These are phyloP conservation scores for Vireo griseus DNA, from an alignment of 2,797 vertebrate species.

Conservation along the genomic window DNA sequence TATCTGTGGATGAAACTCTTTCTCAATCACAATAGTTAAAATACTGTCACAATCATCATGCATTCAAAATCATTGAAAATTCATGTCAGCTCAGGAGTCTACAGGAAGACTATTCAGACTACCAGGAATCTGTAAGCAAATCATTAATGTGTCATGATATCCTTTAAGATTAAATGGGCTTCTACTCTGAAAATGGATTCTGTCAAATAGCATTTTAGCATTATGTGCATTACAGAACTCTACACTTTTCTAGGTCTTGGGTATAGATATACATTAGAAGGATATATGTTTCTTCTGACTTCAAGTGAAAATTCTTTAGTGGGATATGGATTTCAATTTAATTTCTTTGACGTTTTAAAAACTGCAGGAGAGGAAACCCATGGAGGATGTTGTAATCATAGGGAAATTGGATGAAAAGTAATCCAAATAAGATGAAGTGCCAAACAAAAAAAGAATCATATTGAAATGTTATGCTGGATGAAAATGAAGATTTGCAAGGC, in stretches of 20 bases:
- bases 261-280: not conserved
- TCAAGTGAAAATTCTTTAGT: not conserved
- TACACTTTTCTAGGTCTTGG: not conserved
- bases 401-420: not conserved
- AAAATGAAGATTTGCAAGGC: not conserved
- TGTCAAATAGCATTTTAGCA: not conserved
- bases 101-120: not conserved
- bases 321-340: not conserved
- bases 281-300: not conserved
- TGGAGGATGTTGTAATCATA: not conserved
- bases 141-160: not conserved
- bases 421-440: not conserved
- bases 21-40: not conserved
- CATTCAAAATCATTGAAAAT: not conserved
- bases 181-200: not conserved
- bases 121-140: not conserved
- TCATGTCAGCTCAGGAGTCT: not conserved
- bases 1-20: not conserved
- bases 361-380: not conserved
- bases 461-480: not conserved
- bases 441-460: not conserved
- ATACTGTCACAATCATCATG: not conserved
- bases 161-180: not conserved
- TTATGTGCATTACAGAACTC: not conserved
- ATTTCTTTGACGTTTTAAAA: not conserved